Conservation (phyloP, 2,888 invertebrate species). For the Aporophyla nigra region DNA sequence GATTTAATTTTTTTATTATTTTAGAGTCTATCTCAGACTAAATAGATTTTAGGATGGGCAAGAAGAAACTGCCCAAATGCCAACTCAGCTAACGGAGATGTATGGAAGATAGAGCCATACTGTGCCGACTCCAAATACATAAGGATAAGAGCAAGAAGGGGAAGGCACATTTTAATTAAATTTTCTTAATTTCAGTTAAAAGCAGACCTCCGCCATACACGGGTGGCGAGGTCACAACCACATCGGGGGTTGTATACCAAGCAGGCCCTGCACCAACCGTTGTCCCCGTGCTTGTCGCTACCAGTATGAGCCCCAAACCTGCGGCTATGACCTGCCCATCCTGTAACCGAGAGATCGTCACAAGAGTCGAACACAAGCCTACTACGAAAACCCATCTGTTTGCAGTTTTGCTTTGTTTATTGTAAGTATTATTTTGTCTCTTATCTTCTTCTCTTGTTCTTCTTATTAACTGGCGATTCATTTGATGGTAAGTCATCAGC, state of each 20-base stretch:
- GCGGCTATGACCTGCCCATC: slow-evolving; percentile 81
- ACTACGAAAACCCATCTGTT: slow-evolving; percentile 89
- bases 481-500: no score
- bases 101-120: background rate
- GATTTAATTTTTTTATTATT: no score
- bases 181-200: slow-evolving; percentile 23
- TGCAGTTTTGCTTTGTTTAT: slow-evolving; percentile 86
- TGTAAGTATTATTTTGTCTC: slow-evolving; percentile 16
- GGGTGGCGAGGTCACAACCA: slow-evolving; percentile 30
- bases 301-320: slow-evolving; percentile 74
- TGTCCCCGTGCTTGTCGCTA: slow-evolving; percentile 55
- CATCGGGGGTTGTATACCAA: slow-evolving; percentile 22
- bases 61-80: background rate
- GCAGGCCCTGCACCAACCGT: background rate
- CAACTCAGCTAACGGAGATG: background rate
- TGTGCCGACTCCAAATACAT: background rate
- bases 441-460: no score
- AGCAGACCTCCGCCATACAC: slow-evolving; percentile 39
- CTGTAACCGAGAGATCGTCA: slow-evolving; percentile 85
- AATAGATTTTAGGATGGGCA: background rate
- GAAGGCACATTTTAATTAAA: no score
- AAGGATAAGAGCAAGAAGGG: background rate
- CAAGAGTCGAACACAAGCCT: slow-evolving; percentile 82
- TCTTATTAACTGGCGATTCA: background rate
- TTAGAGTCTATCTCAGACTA: no score